Conservation (phyloP, 1,140 invertebrate genomes). For the Drosophila equinoxialis region DNA sequence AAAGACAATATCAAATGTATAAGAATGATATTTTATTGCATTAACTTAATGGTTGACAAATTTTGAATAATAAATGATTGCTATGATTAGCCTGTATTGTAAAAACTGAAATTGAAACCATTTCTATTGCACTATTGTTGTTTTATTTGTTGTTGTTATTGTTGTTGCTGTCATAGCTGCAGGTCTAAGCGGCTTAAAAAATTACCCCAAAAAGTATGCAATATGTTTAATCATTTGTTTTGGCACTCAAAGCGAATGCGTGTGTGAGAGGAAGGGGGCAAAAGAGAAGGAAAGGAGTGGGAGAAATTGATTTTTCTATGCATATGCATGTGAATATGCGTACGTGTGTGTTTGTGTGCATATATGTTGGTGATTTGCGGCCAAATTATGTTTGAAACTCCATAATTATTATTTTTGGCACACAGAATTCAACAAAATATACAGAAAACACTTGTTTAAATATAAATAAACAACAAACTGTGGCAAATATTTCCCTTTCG, state of each 20-base stretch:
- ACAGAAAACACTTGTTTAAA: conserved; percentile 18
- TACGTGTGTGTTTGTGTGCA: neutral
- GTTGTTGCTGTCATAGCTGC: neutral
- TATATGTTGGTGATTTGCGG: conserved; percentile 10
- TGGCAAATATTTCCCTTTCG: conserved; percentile 14
- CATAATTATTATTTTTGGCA: conserved; percentile 16
- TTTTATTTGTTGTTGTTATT: neutral
- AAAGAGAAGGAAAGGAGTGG: neutral
- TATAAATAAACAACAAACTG: conserved; percentile 17
- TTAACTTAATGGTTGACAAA: too few relatives aligned
- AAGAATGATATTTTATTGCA: too few relatives aligned
- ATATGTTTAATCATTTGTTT: conserved; percentile 10
- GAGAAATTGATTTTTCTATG: conserved; percentile 4
- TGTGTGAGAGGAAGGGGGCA: neutral
- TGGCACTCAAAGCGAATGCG: neutral
- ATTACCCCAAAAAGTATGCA: conserved; percentile 15
- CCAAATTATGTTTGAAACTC: conserved; percentile 20
- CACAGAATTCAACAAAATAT: conserved; percentile 17
- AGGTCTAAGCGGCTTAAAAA: conserved; percentile 13
- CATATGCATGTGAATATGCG: neutral
- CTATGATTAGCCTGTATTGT: neutral
- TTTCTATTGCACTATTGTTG: neutral
- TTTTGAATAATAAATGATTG: too few relatives aligned
- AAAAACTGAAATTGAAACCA: neutral
- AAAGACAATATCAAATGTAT: too few relatives aligned